phyloP scores from a whole-genome alignment of 2,797 vertebrate species.

The Crax fasciolata region DNA sequence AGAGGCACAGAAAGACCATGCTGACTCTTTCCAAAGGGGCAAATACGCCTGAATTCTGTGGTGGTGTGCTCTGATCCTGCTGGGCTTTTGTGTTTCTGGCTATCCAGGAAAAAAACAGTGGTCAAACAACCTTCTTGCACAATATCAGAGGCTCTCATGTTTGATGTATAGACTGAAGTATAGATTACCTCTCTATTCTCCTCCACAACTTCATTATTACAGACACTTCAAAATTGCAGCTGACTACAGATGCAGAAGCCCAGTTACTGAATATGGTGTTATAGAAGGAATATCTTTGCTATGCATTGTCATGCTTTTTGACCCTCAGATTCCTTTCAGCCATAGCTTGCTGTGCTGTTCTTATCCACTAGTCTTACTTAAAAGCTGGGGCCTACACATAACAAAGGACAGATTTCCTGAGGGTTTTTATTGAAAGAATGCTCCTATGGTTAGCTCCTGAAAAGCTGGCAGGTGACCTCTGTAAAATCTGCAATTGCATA shows the following conservation, averaged over 20 bases:
- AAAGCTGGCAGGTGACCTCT: neutral
- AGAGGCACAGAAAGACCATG: neutral
- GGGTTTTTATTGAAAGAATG: neutral
- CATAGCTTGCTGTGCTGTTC: neutral
- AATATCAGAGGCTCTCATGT: neutral
- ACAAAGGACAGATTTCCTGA: neutral
- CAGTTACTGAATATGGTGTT: neutral
- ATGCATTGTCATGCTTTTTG: neutral
- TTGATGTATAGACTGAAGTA: neutral
- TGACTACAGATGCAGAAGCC: neutral
- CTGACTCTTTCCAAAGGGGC: neutral
- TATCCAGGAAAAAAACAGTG: neutral
- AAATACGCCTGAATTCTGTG: neutral
- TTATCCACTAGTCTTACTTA: neutral
- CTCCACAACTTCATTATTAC: neutral
- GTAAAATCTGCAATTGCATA: neutral
- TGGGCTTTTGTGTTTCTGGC: neutral
- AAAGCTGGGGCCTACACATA: neutral
- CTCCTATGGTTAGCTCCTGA: neutral
- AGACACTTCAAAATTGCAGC: neutral
- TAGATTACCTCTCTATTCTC: neutral
- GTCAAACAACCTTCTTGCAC: neutral
- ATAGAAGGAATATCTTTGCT: neutral
- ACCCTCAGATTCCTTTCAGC: neutral
- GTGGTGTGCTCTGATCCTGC: neutral